Evolutionary conservation across 2,113 vertebrate genomes (phyloP).

Genomic region (Cynocephalus volans): DNA sequence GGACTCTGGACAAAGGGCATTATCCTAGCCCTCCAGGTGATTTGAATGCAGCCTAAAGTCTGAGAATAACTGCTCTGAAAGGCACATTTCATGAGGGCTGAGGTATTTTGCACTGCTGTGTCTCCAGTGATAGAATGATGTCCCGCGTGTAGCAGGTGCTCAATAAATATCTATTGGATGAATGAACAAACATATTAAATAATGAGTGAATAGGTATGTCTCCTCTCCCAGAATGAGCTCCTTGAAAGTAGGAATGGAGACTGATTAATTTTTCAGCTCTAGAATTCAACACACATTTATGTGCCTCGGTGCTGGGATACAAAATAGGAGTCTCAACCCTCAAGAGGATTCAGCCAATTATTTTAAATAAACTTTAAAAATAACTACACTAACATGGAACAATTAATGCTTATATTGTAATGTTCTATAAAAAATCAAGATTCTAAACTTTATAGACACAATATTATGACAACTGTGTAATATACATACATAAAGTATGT

Average conservation of each 20-base stretch:
- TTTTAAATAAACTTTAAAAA: not conserved
- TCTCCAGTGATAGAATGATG: not conserved
- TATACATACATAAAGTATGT: not conserved
- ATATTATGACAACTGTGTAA: not conserved
- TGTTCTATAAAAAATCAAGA: not conserved
- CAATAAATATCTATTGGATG: not conserved
- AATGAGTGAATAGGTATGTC: not conserved
- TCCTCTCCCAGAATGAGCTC: not conserved
- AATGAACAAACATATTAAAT: not conserved
- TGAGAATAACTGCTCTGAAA: not conserved
- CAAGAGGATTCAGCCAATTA: not conserved
- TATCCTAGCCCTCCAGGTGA: not conserved
- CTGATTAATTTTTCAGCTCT: not conserved
- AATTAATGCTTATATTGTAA: not conserved
- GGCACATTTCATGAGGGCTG: not conserved
- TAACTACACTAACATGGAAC: not conserved
- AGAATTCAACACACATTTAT: not conserved
- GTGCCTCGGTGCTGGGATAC: not conserved
- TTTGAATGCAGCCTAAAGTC: not conserved
- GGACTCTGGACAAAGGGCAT: not conserved
- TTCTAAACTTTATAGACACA: not conserved
- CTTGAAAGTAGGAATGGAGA: not conserved
- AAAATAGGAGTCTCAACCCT: not conserved
- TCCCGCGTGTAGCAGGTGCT: not conserved
- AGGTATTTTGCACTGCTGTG: no score